Evolutionary conservation across 2,113 vertebrate species (phyloP), one percentile per base, ranked within the genome.

Genomic region (Gambusia affinis): DNA sequence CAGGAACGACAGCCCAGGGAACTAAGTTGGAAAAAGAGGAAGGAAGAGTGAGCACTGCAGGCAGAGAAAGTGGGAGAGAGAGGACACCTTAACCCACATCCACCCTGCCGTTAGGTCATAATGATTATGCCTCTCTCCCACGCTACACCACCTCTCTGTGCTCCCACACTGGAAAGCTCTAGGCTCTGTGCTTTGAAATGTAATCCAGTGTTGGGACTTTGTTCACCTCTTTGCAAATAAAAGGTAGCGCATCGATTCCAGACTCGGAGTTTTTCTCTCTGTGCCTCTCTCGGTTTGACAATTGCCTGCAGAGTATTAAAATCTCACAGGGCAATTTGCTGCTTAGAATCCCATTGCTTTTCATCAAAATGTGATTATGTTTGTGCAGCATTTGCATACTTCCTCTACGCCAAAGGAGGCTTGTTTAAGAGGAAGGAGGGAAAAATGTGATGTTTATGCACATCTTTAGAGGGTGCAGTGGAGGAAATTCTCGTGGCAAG

Each of bases 1-100:
- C 89, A 80, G 90, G 76, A 92, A 92, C 85, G 88, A 89, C 85
- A 87, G 81, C 89, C 91, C 90, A 66, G 86, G 79, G 83, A 94
- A 89, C 71, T 82, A 85, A 70, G 80, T 84, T 82, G 70, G 71
- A 87, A 88, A 77, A 73, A 87, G 83, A 91, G 89, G 88, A 61
- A 82, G 69, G 83, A 81, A 89, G 80, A 75, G 68, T 0, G 72
- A 86, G 78, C 67, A 63, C 57, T 80, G 87, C 78, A 70, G 81
- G 83, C 73, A 60, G 60, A 74, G 51, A 57, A 57, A 57, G 51
- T 57, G 67, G 72, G 77, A 31, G 70, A 78, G 79, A 80, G 79
- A 72, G 70, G 69, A 78, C 68, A 82, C 90, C 88, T 88, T 94
- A 94, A 92, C 92, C 89, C 89, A 91, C 91, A 92, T 91, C 86